These are phyloP conservation scores for Poecilia latipinna DNA, from an alignment of 2,113 vertebrate genomes.

Conservation along the genomic window DNA sequence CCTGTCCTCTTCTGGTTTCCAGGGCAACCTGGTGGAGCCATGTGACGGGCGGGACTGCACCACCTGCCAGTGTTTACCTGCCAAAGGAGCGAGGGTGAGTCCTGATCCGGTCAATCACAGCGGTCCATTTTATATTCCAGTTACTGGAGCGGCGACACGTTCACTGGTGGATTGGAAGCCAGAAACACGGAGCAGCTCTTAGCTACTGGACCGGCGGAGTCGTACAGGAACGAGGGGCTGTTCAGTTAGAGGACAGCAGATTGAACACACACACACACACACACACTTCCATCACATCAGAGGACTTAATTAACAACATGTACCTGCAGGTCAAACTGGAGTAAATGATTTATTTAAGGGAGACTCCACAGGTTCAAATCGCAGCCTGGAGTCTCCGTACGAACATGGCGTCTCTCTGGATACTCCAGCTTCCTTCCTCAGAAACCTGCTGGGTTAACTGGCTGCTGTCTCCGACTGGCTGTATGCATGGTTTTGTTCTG, in stretches of 20 bases:
- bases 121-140: background rate
- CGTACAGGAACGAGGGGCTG: constrained; percentile 19
- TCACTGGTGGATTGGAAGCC: background rate
- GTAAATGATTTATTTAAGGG: too few species aligned
- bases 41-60: constrained; percentile 84
- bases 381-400: too few species aligned
- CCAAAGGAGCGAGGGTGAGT: constrained; percentile 86
- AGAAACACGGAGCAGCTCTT: background rate
- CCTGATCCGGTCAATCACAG: constrained; percentile 26
- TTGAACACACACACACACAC: constrained; percentile 4
- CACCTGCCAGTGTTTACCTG: constrained; percentile 83
- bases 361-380: background rate
- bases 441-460: too few species aligned
- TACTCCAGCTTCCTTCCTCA: too few species aligned
- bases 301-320: background rate
- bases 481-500: too few species aligned
- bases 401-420: background rate
- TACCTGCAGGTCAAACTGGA: background rate
- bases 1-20: constrained; percentile 26
- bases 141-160: constrained; percentile 23
- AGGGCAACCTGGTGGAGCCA: constrained; percentile 63
- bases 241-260: constrained; percentile 40
- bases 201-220: constrained; percentile 22
- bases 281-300: background rate
- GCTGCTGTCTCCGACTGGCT: too few species aligned